Evolutionary conservation across 1,140 invertebrate genomes (phyloP), one percentile per base, ranked within the genome.

Genomic region (Achatina immaculata): DNA sequence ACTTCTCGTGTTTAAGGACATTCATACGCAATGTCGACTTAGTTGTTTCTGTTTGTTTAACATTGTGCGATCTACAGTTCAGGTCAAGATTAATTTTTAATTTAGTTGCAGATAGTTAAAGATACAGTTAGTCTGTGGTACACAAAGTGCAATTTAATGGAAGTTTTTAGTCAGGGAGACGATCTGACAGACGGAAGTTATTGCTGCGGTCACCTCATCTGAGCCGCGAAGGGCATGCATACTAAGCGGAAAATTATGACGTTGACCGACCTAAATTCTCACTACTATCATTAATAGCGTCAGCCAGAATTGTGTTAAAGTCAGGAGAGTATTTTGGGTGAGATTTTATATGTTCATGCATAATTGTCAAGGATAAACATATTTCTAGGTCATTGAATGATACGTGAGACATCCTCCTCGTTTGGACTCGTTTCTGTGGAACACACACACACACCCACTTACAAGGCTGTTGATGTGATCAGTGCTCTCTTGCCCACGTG

Each of bases 201-300:
- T 19, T 31, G 62, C 48, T 66, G 78, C 83, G 80, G 83, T 81
- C 83, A 83, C 80, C 80, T 83, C 80, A 69, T 80, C 80, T 81
- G 74, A 78, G 82, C 82, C 69, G 74, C 82, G 84, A 85, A 85
- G 84, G 84, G 82, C 84, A 82, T 73, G 66, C 45, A 76, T 76
- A 73, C 82, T 80, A 77, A 78, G 81, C 74, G 78, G 78, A 82
- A 81, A 84, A 88, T 84, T 85, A 90, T 90, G 87, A 90, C 89
- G 84, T 86, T 87, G 78, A 83, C 88, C 88, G 88, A 90, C 89
- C 88, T 89, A 86, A 85, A 87, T 87, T 85, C 83, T 85, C 82
- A 85, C 58, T 38, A 51, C 16, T 42, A 40, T n/a, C 21, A 42
- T 42, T 31, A 24, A 9, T 74, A 51, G 19, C 28, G 43, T 72